Percentiles rank a stretch among this genome's conserved stretches.
Evolutionary conservation across 64 coral and sea anemone species (phyloP).

Genomic region (Porites lutea): DNA sequence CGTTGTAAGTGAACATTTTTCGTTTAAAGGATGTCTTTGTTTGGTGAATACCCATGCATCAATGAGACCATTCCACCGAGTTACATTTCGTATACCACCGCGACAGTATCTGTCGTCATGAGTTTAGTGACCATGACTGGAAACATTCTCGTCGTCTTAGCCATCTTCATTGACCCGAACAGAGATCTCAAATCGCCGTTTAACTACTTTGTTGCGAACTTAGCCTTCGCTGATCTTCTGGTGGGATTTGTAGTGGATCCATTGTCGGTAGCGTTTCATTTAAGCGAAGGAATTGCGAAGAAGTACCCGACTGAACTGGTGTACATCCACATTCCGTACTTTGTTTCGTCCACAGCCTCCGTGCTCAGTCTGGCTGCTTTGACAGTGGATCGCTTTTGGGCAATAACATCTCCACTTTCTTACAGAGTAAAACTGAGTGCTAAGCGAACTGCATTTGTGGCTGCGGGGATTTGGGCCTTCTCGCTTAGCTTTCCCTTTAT

Average conservation of each 20-base stretch:
- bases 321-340: slow-evolving; percentile 74
- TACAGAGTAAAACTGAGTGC: slow-evolving; percentile 71
- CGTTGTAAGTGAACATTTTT: too few relatives aligned
- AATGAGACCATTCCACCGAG: slow-evolving; percentile 53
- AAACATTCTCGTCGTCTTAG: slow-evolving; percentile 82
- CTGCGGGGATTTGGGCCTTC: slow-evolving; percentile 73
- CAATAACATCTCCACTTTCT: slow-evolving; percentile 68
- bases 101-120: slow-evolving; percentile 42
- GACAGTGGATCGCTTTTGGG: slow-evolving; percentile 85
- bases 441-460: slow-evolving; percentile 53
- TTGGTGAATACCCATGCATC: slow-evolving; percentile 52
- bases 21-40: slow-evolving; percentile 9
- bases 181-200: slow-evolving; percentile 84
- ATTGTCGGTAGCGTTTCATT: slow-evolving; percentile 63
- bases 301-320: neutral
- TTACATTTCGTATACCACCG: slow-evolving; percentile 62
- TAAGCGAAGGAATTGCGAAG: slow-evolving; percentile 55
- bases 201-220: slow-evolving; percentile 83
- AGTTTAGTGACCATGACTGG: slow-evolving; percentile 72
- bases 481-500: slow-evolving; percentile 77
- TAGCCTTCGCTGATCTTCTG: slow-evolving; percentile 74
- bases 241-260: slow-evolving; percentile 81
- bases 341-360: slow-evolving; percentile 86
- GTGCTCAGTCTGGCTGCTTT: slow-evolving; percentile 88
- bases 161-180: slow-evolving; percentile 79